Conservation (phyloP, 2,797 vertebrate genomes). For the Sylvilagus floridanus region DNA sequence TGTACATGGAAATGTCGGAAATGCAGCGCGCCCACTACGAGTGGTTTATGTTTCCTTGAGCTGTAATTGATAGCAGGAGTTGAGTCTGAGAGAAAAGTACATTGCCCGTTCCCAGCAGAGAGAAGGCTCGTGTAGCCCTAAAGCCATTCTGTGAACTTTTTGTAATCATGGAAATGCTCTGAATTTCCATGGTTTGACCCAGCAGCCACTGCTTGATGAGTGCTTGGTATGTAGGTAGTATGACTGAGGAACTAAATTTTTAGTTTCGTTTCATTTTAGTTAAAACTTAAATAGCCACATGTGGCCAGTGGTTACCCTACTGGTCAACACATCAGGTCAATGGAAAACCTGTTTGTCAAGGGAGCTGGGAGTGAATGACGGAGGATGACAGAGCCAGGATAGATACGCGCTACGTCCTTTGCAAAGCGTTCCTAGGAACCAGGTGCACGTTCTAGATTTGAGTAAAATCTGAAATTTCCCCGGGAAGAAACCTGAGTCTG, state of each 20-base stretch:
- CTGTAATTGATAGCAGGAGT: background rate
- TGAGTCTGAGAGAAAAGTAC: background rate
- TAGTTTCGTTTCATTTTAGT: background rate
- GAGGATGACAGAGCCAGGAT: background rate
- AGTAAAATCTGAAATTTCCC: background rate
- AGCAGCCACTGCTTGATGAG: background rate
- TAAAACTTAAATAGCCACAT: background rate
- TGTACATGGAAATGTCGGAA: conserved; percentile 1
- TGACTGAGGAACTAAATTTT: background rate
- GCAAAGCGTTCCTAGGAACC: background rate
- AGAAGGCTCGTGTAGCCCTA: background rate
- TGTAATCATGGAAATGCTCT: background rate
- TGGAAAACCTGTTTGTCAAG: background rate
- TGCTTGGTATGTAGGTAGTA: background rate
- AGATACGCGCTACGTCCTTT: background rate
- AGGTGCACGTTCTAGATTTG: background rate
- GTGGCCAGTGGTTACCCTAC: background rate
- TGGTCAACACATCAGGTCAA: background rate
- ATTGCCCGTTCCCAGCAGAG: background rate
- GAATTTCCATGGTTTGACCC: background rate
- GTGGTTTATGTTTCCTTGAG: background rate
- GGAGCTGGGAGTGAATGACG: background rate
- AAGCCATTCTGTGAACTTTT: background rate
- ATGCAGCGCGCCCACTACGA: background rate
- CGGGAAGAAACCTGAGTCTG: background rate